Evolutionary conservation across 2,113 vertebrate genomes (phyloP).

Genomic region (Clarias batrachus): DNA sequence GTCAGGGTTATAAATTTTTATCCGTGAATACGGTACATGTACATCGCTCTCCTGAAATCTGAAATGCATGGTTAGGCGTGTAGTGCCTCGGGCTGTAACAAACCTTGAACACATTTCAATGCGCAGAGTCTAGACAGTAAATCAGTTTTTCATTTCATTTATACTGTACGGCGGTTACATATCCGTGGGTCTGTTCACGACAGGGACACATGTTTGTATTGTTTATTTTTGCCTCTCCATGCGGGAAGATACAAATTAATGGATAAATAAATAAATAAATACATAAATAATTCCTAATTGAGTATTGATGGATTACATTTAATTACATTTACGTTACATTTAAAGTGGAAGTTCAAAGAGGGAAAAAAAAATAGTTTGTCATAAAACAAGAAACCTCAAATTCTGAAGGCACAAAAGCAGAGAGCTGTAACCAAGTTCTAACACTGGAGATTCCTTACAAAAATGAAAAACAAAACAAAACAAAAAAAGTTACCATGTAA

Average conservation of each 20-base stretch:
- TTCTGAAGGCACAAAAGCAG: neutral
- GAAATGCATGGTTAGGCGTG: conserved; percentile 14
- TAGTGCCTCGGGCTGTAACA: conserved; percentile 9
- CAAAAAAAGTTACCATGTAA: neutral
- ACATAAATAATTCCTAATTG: neutral
- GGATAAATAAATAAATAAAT: neutral
- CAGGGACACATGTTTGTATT: neutral
- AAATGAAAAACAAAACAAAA: neutral
- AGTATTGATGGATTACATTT: neutral
- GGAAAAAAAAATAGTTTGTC: neutral
- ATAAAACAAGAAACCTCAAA: neutral
- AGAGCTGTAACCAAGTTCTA: neutral
- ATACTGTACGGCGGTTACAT: neutral
- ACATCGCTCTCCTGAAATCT: neutral
- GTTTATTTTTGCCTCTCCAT: neutral
- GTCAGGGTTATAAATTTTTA: conserved; percentile 33
- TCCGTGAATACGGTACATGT: conserved; percentile 4
- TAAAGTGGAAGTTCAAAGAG: neutral
- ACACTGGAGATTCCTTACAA: neutral
- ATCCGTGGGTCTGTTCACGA: conserved; percentile 1
- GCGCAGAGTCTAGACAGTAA: neutral
- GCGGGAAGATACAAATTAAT: neutral
- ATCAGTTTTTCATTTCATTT: conserved; percentile 29
- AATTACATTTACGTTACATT: neutral
- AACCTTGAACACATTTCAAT: conserved; percentile 20